Evolutionary conservation across 2,113 vertebrate genomes (phyloP).

Genomic region (Catharus fuscescens): DNA sequence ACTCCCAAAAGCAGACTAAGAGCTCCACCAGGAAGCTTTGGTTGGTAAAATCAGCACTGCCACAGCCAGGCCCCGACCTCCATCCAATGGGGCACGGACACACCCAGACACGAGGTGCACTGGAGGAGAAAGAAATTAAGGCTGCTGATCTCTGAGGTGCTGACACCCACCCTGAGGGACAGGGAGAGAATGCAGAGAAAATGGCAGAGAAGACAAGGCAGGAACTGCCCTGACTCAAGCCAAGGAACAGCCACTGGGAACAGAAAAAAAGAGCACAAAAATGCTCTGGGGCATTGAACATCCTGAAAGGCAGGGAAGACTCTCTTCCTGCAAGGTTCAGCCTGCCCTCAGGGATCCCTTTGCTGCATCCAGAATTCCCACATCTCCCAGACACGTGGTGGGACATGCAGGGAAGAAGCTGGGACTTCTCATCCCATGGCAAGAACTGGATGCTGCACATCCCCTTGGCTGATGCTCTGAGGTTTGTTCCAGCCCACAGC

Average conservation of each 20-base stretch:
- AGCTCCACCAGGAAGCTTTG: not conserved
- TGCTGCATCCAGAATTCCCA: not conserved
- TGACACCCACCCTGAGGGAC: not conserved
- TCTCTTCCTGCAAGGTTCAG: not conserved
- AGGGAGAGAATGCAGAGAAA: not conserved
- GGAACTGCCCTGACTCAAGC: not conserved
- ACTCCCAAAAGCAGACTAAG: not conserved
- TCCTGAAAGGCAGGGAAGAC: not conserved
- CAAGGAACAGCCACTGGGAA: not conserved
- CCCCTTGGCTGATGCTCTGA: not conserved
- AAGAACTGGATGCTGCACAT: not conserved
- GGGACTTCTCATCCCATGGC: not conserved
- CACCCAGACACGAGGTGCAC: not conserved
- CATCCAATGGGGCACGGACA: not conserved
- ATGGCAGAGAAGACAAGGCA: not conserved
- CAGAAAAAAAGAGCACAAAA: not conserved
- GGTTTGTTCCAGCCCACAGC: not conserved
- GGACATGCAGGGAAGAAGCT: not conserved
- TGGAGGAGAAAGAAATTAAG: not conserved
- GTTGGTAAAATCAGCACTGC: not conserved
- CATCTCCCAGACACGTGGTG: accelerated
- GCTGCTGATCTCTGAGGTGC: not conserved
- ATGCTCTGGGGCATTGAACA: not conserved
- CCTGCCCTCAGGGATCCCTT: not conserved
- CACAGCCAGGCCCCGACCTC: not conserved